These are phyloP conservation scores for Sorex fumeus DNA, from an alignment of 2,113 vertebrate species.

Conservation along the genomic window DNA sequence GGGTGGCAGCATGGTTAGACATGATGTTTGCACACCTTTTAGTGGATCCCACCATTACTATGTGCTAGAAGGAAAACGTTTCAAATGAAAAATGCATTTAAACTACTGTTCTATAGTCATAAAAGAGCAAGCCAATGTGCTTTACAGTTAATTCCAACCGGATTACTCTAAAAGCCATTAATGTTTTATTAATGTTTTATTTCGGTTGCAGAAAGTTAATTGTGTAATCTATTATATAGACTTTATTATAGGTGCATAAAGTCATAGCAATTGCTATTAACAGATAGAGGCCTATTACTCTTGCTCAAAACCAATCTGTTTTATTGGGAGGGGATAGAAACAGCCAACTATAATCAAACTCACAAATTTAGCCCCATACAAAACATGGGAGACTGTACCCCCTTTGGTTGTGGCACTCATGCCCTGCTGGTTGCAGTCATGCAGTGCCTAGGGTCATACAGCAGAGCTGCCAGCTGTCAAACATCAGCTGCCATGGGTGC, in stretches of 20 bases:
- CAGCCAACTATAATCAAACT: constrained; percentile 78
- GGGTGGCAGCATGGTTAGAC: too few species aligned
- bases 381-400: background rate
- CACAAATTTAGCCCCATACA: constrained; percentile 35
- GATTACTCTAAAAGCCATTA: constrained; percentile 39
- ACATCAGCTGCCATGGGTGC: too few species aligned
- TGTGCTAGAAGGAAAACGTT: constrained; percentile 60
- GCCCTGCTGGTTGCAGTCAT: too few species aligned
- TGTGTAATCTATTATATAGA: background rate
- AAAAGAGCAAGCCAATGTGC: constrained; percentile 1
- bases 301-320: constrained; percentile 67
- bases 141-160: constrained; percentile 51
- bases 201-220: constrained; percentile 60
- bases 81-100: constrained; percentile 45
- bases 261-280: constrained; percentile 14
- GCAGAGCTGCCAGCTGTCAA: too few species aligned
- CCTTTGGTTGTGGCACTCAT: too few species aligned
- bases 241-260: constrained; percentile 63
- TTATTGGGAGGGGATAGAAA: background rate
- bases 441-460: too few species aligned
- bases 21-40: constrained; percentile 5
- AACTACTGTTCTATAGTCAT: background rate
- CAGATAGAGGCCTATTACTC: constrained; percentile 52
- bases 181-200: constrained; percentile 16
- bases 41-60: constrained; percentile 66